Percentiles rank a stretch among this genome's conserved stretches.
phyloP scores from a whole-genome alignment of 2,797 vertebrate species.

The Meriones psammophilus region DNA sequence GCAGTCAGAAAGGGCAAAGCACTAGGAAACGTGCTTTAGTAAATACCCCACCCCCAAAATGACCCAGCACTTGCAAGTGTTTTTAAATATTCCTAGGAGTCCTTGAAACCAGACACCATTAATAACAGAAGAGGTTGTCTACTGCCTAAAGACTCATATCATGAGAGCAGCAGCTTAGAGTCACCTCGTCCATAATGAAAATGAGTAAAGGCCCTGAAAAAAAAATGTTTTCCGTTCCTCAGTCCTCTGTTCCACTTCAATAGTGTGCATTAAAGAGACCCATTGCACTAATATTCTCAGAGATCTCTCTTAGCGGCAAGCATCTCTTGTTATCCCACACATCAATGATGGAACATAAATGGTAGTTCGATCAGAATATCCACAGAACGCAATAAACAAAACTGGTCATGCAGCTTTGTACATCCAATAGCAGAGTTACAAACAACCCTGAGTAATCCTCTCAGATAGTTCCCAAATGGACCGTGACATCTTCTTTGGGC shows the following conservation, averaged over 20 bases:
- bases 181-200: not conserved
- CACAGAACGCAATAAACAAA: not conserved
- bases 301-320: slow-evolving; percentile 38
- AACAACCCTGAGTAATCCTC: not conserved
- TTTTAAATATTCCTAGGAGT: slow-evolving; percentile 63
- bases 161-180: not conserved
- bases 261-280: slow-evolving; percentile 25
- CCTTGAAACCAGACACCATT: not conserved
- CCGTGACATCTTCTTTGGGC: not conserved
- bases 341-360: not conserved
- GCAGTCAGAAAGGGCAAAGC: not conserved
- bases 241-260: slow-evolving; percentile 40
- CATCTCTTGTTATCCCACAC: slow-evolving; percentile 39
- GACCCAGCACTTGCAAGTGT: not conserved
- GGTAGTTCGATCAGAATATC: not conserved
- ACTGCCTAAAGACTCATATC: not conserved
- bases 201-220: not conserved
- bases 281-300: slow-evolving; percentile 12
- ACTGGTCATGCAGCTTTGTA: not conserved
- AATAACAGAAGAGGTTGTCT: not conserved
- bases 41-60: not conserved
- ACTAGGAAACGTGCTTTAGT: slow-evolving; percentile 1
- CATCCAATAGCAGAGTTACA: not conserved
- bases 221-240: not conserved
- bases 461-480: not conserved